These are phyloP conservation scores for Cephus cinctus DNA, from an alignment of 1,140 invertebrate genomes.

Conservation along the genomic window DNA sequence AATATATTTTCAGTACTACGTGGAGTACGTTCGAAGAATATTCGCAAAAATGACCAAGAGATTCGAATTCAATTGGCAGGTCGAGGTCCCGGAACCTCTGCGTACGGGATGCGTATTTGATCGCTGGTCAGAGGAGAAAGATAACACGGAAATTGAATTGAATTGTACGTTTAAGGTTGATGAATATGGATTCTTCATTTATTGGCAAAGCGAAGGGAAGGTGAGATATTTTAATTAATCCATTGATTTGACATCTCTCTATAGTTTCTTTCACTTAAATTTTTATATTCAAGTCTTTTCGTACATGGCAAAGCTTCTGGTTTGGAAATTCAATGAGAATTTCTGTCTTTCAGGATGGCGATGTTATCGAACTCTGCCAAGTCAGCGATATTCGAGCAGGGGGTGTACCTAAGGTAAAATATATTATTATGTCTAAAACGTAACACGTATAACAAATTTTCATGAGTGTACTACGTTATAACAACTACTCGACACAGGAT, in stretches of 20 bases:
- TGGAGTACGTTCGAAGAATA: too few relatives aligned
- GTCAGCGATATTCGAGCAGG: constrained; percentile 94
- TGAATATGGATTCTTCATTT: constrained; percentile 98
- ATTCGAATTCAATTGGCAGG: constrained; percentile 98
- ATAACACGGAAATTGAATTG: constrained; percentile 84
- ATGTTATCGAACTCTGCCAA: constrained; percentile 95
- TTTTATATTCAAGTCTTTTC: too few relatives aligned
- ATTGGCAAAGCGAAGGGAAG: constrained; percentile 96
- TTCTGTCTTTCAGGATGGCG: constrained; percentile 79
- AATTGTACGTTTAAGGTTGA: constrained; percentile 94
- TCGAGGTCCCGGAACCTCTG: constrained; percentile 85
- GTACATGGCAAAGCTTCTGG: too few relatives aligned
- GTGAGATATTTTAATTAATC: constrained; percentile 59
- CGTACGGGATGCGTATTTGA: constrained; percentile 86
- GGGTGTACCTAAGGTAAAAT: constrained; percentile 78
- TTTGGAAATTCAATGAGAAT: constrained; percentile 12
- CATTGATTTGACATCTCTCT: constrained; percentile 2
- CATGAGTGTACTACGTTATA: constrained; percentile 4
- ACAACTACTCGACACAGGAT: constrained; percentile 64
- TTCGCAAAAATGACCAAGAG: constrained; percentile 85
- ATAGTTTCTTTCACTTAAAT: not conserved
- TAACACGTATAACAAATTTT: constrained; percentile 3
- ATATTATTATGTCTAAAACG: constrained; percentile 3
- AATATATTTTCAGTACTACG: too few relatives aligned
- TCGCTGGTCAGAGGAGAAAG: constrained; percentile 96